Evolutionary conservation across 2,113 vertebrate species (phyloP).

Genomic region (Ceyx margarethae): DNA sequence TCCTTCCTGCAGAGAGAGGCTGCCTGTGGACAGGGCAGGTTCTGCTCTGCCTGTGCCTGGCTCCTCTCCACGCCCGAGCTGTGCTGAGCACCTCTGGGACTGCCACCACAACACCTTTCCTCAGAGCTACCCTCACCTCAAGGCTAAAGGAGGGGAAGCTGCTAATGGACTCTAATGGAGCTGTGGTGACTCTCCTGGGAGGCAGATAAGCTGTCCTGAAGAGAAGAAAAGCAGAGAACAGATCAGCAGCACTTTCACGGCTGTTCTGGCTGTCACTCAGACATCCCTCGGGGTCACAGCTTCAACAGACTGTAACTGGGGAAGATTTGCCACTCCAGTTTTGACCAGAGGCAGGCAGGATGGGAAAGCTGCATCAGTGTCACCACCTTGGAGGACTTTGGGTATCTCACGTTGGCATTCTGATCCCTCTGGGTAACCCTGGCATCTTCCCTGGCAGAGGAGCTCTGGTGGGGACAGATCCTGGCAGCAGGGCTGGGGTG

Average conservation of each 20-base stretch:
- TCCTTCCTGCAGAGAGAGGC: not conserved
- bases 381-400: not conserved
- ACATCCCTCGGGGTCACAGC: not conserved
- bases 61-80: not conserved
- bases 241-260: not conserved
- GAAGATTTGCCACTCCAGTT: not conserved
- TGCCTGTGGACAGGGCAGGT: not conserved
- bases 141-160: not conserved
- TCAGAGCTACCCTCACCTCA: not conserved
- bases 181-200: not conserved
- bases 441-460: not conserved
- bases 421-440: fast-evolving
- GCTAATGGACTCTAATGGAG: slow-evolving; percentile 43
- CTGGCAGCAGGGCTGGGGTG: not conserved
- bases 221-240: not conserved
- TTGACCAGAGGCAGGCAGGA: not conserved
- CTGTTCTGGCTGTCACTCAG: not conserved
- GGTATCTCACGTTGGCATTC: not conserved
- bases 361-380: not conserved
- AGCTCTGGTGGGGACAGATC: not conserved
- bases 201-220: not conserved
- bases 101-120: not conserved
- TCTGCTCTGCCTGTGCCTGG: fast-evolving
- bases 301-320: not conserved
- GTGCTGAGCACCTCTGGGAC: not conserved